Conservation (phyloP, 1,140 invertebrate species). For the Drosophila sproati region DNA sequence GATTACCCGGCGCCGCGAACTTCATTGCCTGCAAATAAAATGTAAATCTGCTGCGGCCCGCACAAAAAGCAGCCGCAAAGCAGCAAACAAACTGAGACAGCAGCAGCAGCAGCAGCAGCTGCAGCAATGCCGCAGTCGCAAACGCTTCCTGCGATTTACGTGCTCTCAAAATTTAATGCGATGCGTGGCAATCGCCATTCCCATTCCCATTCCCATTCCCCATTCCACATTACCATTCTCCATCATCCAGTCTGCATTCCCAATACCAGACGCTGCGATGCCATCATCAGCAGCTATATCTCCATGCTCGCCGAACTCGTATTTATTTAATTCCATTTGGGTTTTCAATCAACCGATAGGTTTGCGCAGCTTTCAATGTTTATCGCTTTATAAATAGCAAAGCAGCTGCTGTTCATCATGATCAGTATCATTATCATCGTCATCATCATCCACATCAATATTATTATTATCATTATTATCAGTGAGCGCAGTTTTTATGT, state of each 20-base stretch:
- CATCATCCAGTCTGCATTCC: constrained; percentile 4
- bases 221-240: constrained; percentile 45
- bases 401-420: constrained; percentile 26
- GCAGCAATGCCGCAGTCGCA: constrained; percentile 32
- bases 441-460: constrained; percentile 16
- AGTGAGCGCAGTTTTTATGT: constrained; percentile 18
- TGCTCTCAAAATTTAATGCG: constrained; percentile 67
- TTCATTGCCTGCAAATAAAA: constrained; percentile 63
- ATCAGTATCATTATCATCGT: background rate
- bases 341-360: constrained; percentile 76
- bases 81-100: constrained; percentile 35
- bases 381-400: constrained; percentile 40
- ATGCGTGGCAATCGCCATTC: constrained; percentile 67
- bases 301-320: constrained; percentile 47
- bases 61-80: constrained; percentile 45
- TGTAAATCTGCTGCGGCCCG: constrained; percentile 65
- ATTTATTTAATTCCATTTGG: constrained; percentile 81
- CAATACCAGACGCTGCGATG: constrained; percentile 21
- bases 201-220: constrained; percentile 45
- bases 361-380: constrained; percentile 55
- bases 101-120: background rate
- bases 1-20: constrained; percentile 1
- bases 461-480: background rate
- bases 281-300: constrained; percentile 47
- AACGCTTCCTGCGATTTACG: constrained; percentile 34